Conservation (phyloP, 2,797 vertebrate species). For the Trachops cirrhosus region DNA sequence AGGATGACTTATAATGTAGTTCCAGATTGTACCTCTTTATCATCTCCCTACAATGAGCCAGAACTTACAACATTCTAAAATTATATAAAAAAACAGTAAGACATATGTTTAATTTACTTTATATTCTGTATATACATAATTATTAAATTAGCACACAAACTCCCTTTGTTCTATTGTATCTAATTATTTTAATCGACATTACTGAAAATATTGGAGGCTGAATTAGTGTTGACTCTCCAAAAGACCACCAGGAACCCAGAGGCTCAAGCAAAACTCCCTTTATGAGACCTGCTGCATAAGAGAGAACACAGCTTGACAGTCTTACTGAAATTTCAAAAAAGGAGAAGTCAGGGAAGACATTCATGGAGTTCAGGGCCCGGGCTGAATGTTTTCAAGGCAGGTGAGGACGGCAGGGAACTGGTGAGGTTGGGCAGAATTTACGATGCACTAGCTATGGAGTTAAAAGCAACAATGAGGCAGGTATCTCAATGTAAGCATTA, state of each 20-base stretch:
- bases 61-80: constrained; percentile 24
- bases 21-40: not conserved
- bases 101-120: constrained; percentile 2
- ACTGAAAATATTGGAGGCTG: not conserved
- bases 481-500: not conserved
- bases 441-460: not conserved
- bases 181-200: not conserved
- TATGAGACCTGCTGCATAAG: not conserved
- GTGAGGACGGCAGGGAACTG: not conserved
- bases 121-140: not conserved
- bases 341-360: not conserved
- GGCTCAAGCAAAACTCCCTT: not conserved
- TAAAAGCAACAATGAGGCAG: not conserved
- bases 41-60: constrained; percentile 25
- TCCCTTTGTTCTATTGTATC: not conserved
- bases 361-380: not conserved
- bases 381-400: not conserved
- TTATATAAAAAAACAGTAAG: not conserved
- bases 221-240: not conserved
- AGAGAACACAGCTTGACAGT: not conserved
- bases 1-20: constrained; percentile 7
- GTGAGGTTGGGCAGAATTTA: not conserved
- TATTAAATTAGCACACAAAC: not conserved
- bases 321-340: not conserved
- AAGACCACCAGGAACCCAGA: not conserved